Evolutionary conservation across 2,888 invertebrate species (phyloP).

Genomic region (Cepaea hortensis): DNA sequence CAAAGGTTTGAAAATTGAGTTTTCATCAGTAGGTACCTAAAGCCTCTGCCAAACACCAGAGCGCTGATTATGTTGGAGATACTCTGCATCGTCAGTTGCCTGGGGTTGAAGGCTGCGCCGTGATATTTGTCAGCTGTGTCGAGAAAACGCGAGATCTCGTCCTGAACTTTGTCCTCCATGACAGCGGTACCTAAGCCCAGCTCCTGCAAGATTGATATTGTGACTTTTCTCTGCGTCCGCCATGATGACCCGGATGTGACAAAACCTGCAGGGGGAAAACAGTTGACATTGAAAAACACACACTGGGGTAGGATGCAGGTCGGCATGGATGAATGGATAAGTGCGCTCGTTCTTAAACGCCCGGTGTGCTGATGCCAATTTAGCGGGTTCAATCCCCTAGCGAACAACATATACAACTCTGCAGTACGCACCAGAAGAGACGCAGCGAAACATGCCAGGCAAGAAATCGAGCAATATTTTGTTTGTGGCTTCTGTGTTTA

Average conservation of each 20-base stretch:
- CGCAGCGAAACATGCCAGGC: too few relatives aligned
- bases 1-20: too few relatives aligned
- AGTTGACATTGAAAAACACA: not conserved
- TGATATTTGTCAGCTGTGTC: not conserved
- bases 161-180: slow-evolving; percentile 31
- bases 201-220: slow-evolving; percentile 26
- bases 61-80: slow-evolving; percentile 20
- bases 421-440: too few relatives aligned
- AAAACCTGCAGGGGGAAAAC: slow-evolving; percentile 22
- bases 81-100: slow-evolving; percentile 8
- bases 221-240: slow-evolving; percentile 31
- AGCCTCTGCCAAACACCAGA: slow-evolving; percentile 32
- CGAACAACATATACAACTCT: too few relatives aligned
- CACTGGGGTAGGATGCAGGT: too few relatives aligned
- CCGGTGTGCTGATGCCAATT: too few relatives aligned
- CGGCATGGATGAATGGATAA: too few relatives aligned
- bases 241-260: slow-evolving; percentile 27
- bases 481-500: too few relatives aligned
- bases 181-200: slow-evolving; percentile 1
- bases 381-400: too few relatives aligned
- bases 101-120: slow-evolving; percentile 5
- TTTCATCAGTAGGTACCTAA: slow-evolving; percentile 1
- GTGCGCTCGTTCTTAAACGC: too few relatives aligned
- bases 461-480: too few relatives aligned
- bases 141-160: slow-evolving; percentile 19